Evolutionary conservation across 2,113 vertebrate species (phyloP), one percentile per base, ranked within the genome.

Genomic region (Hirundichthys speculiger): DNA sequence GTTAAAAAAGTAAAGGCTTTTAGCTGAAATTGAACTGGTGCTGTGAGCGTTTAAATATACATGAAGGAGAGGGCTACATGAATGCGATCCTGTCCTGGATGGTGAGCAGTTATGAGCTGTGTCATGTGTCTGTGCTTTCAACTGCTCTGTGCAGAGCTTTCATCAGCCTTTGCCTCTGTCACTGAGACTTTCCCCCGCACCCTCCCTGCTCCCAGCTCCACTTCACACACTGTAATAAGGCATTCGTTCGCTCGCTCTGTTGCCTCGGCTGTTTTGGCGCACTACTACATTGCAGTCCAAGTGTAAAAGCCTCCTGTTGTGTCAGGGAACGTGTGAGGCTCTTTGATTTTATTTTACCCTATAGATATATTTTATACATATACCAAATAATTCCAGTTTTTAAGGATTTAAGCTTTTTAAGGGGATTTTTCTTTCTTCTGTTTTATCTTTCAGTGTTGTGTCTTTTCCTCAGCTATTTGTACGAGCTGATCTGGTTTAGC

Each of bases 91-190:
- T 61, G 80, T 86, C 73, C 78, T 75, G 83, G 77, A 78, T 79
- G 72, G 82, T 30, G 77, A 88, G 80, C 88, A 57, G 85, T 83
- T 86, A 88, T 82, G 85, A 84, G 84, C 78, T 74, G 83, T 90
- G 88, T 88, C 88, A 84, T 88, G 80, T 87, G 84, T 85, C 69
- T 25, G 47, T 6, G 59, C 83, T 84, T 79, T 83, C 55, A 57
- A 58, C 75, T 66, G 71, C 79, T 80, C 69, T 62, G 71, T 65
- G 75, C 74, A 3, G 56, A 56, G 80, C 83, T 86, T 90, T 86
- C 79, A 86, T 88, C 85, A 85, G 78, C 84, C 87, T 77, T 77
- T 56, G 72, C 64, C 69, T 86, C 83, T 80, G 85, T 86, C 87
- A 76, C 86, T 41, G 72, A 83, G 73, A 83, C 65, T 6, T 64